Percentiles rank a stretch among this genome's conserved stretches.
phyloP scores from a whole-genome alignment of 1,140 invertebrate species.

The Caenorhabditis remanei region DNA sequence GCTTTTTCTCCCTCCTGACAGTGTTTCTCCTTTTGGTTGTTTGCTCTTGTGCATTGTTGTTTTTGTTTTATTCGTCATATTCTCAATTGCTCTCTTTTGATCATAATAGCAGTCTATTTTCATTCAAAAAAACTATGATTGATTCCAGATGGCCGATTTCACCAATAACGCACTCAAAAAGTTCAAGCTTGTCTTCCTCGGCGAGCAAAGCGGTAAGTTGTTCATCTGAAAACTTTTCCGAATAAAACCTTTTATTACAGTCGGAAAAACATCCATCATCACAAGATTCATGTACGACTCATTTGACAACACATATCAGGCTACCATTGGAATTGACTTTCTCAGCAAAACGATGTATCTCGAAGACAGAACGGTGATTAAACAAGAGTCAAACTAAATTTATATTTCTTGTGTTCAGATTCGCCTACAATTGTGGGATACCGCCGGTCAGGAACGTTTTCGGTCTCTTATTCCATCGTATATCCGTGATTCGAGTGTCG shows the following conservation, averaged over 20 bases:
- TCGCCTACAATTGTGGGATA: slow-evolving; percentile 96
- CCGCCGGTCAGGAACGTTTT: slow-evolving; percentile 97
- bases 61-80: background rate
- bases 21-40: background rate
- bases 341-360: slow-evolving; percentile 99
- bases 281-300: slow-evolving; percentile 99
- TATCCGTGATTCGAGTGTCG: slow-evolving; percentile 98
- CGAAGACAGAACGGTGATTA: slow-evolving; percentile 94
- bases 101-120: background rate
- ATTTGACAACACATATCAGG: slow-evolving; percentile 99
- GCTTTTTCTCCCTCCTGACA: background rate
- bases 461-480: slow-evolving; percentile 98
- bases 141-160: slow-evolving; percentile 28
- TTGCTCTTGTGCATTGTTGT: background rate
- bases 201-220: slow-evolving; percentile 42
- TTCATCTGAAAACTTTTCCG: slow-evolving; percentile 75
- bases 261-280: slow-evolving; percentile 98
- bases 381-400: background rate
- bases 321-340: slow-evolving; percentile 99
- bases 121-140: background rate
- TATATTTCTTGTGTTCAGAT: slow-evolving; percentile 80
- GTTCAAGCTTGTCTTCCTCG: slow-evolving; percentile 52
- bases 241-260: slow-evolving; percentile 82
- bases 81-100: background rate
- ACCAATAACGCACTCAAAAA: slow-evolving; percentile 46